These are phyloP conservation scores for Syngnathus typhle DNA, from an alignment of 2,113 vertebrate species.

Conservation along the genomic window DNA sequence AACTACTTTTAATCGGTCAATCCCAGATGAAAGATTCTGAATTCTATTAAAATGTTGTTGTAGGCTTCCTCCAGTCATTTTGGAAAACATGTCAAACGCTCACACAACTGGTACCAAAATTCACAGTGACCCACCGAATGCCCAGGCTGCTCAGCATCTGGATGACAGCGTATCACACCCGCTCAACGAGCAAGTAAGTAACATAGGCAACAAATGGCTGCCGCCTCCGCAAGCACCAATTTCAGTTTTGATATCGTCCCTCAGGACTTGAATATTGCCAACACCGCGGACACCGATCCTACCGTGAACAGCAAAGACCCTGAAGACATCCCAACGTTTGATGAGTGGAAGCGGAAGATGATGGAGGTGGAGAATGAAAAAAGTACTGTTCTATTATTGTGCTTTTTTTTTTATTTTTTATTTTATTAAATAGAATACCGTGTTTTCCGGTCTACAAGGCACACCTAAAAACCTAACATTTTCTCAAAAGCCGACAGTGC, in stretches of 20 bases:
- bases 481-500: too few relatives aligned
- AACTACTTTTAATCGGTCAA: not conserved
- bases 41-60: slow-evolving; percentile 3
- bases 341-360: slow-evolving; percentile 96
- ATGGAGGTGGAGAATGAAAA: slow-evolving; percentile 98
- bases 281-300: slow-evolving; percentile 75
- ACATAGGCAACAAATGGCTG: not conserved
- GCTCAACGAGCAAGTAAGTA: slow-evolving; percentile 47
- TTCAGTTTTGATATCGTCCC: slow-evolving; percentile 36
- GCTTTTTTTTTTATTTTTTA: too few relatives aligned
- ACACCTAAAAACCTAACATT: too few relatives aligned
- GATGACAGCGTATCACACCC: slow-evolving; percentile 50
- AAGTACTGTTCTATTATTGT: slow-evolving; percentile 70
- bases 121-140: slow-evolving; percentile 25
- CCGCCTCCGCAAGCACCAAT: not conserved
- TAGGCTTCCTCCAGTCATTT: slow-evolving; percentile 53
- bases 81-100: slow-evolving; percentile 64
- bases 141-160: slow-evolving; percentile 24
- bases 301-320: slow-evolving; percentile 73
- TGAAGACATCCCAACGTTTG: slow-evolving; percentile 95
- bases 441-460: too few relatives aligned
- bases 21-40: not conserved
- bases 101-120: slow-evolving; percentile 56
- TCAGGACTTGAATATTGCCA: slow-evolving; percentile 62
- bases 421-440: too few relatives aligned